Base-by-base conservation (phyloP, 2,113 vertebrate genomes). In the Chamaetylas fuelleborni region DNA sequence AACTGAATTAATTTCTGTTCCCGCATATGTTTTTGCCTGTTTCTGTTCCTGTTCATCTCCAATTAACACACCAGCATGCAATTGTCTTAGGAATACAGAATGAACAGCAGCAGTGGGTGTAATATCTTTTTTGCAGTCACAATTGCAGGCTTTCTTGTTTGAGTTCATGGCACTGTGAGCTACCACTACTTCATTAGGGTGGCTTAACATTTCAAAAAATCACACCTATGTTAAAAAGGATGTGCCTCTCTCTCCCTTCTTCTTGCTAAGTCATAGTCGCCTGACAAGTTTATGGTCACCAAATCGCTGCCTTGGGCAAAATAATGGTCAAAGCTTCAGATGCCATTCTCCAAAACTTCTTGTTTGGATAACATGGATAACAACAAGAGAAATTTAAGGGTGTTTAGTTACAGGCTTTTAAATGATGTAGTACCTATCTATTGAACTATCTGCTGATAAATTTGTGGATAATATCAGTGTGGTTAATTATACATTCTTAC, bases 321-420 rank as follows among this genome's bases (percentile, higher is more conserved):
- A 71, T 29, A 22, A 23, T 16, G 4, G 12, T 48, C 34, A 82
- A 57, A n/a, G 47, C 14, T 50, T 88, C 4, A 61, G 17, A 28
- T 12, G 4, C 3, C 36, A 33, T 72, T 60, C 22, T 83, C 29
- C 23, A 73, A 34, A 92, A 8, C 2, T 17, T 74, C 23, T 51
- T 48, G 2, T 56, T 77, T 73, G 23, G 31, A 40, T 50, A 48
- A 18, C 0, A 0, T 34, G 7, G 7, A 5, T 31, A 61, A 23
- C 10, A 40, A 8, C 2, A 53, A 19, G 18, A 91, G 80, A 90
- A 79, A 64, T 1, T 31, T 31, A 33, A 5, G 51, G 16, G 26
- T 3, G 76, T 79, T 74, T 34, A 10, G 29, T 85, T 51, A 24
- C 9, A 65, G 5, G 2, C 2, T 83, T 79, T 80, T 86, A 61